Evolutionary conservation across 1,140 invertebrate species (phyloP).

Genomic region (Trachelipus rathkii): DNA sequence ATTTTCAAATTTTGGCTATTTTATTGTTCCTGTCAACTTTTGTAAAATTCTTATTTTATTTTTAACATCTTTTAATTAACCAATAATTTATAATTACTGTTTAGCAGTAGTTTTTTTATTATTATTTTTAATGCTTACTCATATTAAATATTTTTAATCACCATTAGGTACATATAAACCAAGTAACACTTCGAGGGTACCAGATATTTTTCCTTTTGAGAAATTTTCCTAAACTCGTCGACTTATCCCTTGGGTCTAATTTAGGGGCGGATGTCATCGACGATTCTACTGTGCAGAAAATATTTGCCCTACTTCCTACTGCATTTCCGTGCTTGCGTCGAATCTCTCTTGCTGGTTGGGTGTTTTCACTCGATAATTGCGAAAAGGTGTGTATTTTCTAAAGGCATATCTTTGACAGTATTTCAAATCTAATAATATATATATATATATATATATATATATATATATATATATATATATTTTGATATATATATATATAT

Average conservation of each 20-base stretch:
- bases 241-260: conserved; percentile 53
- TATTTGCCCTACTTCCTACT: conserved; percentile 52
- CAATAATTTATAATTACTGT: too few species aligned
- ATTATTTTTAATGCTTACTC: too few species aligned
- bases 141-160: background rate
- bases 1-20: too few species aligned
- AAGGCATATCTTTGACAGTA: too few species aligned
- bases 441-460: too few species aligned
- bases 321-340: conserved; percentile 52
- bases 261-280: conserved; percentile 51
- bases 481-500: too few species aligned
- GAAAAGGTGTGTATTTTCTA: conserved; percentile 47
- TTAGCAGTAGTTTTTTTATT: too few species aligned
- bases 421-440: too few species aligned
- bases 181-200: conserved; percentile 50
- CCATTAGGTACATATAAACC: background rate
- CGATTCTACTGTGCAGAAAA: conserved; percentile 53
- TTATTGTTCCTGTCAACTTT: too few species aligned
- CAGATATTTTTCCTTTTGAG: conserved; percentile 54
- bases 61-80: too few species aligned
- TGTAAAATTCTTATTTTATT: too few species aligned
- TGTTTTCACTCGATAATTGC: conserved; percentile 52
- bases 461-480: too few species aligned
- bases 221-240: conserved; percentile 54
- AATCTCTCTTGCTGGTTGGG: conserved; percentile 53